These are phyloP conservation scores for Homarus gammarus DNA, from an alignment of 2,888 invertebrate genomes.

Conservation along the genomic window DNA sequence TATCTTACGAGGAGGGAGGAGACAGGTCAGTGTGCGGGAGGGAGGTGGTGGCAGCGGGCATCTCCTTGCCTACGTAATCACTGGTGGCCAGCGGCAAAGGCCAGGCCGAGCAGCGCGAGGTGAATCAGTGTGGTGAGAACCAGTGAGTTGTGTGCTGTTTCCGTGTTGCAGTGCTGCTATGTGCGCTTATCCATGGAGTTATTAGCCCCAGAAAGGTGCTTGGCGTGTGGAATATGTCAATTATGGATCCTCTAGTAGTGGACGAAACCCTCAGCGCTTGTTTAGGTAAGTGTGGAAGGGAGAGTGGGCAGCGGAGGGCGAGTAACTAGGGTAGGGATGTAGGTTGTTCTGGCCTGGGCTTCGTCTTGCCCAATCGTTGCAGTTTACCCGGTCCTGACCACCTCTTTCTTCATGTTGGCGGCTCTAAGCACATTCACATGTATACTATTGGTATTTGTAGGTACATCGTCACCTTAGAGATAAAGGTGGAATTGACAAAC, in stretches of 20 bases:
- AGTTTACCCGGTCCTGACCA: background rate
- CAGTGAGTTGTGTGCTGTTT: background rate
- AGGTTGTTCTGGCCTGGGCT: background rate
- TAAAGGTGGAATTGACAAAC: too few species aligned
- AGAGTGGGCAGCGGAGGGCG: background rate
- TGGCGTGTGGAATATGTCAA: constrained; percentile 57
- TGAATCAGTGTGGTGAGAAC: constrained; percentile 45
- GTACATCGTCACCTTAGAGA: too few species aligned
- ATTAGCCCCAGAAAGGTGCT: constrained; percentile 20
- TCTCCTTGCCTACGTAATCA: constrained; percentile 39
- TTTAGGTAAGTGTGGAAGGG: constrained; percentile 48
- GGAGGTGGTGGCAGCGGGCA: background rate
- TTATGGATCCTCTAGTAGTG: constrained; percentile 68
- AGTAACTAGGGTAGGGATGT: background rate
- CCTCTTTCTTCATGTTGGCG: too few species aligned
- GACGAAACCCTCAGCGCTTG: constrained; percentile 64
- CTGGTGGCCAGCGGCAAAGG: constrained; percentile 24
- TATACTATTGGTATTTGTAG: too few species aligned
- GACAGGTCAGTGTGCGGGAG: background rate
- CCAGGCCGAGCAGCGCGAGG: background rate
- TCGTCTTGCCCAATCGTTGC: background rate
- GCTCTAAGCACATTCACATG: too few species aligned
- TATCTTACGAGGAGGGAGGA: background rate
- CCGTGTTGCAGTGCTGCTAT: constrained; percentile 21
- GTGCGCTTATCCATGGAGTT: constrained; percentile 58